Evolutionary conservation across 2,797 vertebrate species (phyloP).

Genomic region (Phataginus tricuspis): DNA sequence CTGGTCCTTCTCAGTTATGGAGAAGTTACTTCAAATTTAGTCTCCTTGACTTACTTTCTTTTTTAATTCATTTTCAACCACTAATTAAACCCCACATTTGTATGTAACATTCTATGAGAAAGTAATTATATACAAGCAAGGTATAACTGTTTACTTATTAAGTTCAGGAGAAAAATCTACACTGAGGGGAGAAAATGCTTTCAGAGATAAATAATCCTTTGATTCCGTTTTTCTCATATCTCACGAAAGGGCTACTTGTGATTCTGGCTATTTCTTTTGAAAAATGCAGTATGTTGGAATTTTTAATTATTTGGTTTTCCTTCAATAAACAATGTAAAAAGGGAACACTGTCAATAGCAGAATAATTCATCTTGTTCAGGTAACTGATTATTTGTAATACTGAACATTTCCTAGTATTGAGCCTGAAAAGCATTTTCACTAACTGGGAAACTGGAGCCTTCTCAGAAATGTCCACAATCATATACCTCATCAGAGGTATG

Average conservation of each 20-base stretch:
- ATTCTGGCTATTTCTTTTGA: not conserved
- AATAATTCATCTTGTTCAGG: not conserved
- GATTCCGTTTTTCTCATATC: not conserved
- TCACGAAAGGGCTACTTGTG: not conserved
- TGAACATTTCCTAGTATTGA: not conserved
- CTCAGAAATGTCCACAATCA: not conserved
- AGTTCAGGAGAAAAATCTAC: slow-evolving; percentile 25
- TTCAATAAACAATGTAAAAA: not conserved
- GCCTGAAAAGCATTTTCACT: not conserved
- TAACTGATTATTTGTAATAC: slow-evolving; percentile 19
- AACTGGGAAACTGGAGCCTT: not conserved
- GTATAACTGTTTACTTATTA: slow-evolving; percentile 24
- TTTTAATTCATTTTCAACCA: not conserved
- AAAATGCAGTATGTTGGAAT: slow-evolving; percentile 45
- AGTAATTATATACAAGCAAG: not conserved
- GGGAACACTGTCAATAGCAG: not conserved
- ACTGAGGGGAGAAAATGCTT: slow-evolving; percentile 7
- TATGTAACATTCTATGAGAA: not conserved
- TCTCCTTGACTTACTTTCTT: not conserved
- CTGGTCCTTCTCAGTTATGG: not conserved
- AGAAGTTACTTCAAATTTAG: slow-evolving; percentile 34
- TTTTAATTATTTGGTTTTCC: not conserved
- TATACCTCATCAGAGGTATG: not conserved
- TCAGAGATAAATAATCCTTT: not conserved
- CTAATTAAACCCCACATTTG: not conserved